These are phyloP conservation scores for Bradynema listronoti DNA, from an alignment of 1,140 invertebrate genomes.

Conservation along the genomic window DNA sequence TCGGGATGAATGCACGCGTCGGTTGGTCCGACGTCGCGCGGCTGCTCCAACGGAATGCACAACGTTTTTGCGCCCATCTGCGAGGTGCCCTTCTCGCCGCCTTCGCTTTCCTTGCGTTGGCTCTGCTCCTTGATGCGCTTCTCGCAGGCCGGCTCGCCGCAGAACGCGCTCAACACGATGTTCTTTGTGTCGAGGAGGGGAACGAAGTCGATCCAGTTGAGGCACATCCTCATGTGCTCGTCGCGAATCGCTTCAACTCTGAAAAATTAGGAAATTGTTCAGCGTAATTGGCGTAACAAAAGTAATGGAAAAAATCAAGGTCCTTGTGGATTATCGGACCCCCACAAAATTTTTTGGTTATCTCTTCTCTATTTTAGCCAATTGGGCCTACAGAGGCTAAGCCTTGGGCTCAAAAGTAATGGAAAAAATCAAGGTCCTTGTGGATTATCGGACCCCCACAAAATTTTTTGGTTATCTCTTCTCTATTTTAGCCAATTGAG, in stretches of 20 bases:
- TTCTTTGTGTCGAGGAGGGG: constrained; percentile 71
- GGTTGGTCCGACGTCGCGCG: constrained; percentile 62
- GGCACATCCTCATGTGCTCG: constrained; percentile 67
- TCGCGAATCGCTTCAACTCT: constrained; percentile 74
- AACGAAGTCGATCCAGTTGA: constrained; percentile 74
- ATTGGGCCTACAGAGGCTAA: too few relatives aligned
- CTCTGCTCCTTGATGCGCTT: constrained; percentile 92
- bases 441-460: too few relatives aligned
- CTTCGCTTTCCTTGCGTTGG: constrained; percentile 65
- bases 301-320: too few relatives aligned
- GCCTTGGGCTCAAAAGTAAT: too few relatives aligned
- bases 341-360: too few relatives aligned
- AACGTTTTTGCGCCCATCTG: constrained; percentile 96
- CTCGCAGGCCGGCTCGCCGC: constrained; percentile 79
- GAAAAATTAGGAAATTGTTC: constrained; percentile 25
- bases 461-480: too few relatives aligned
- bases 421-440: too few relatives aligned
- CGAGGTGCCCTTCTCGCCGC: constrained; percentile 71
- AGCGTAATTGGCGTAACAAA: constrained; percentile 2
- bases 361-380: too few relatives aligned
- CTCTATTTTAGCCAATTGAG: too few relatives aligned
- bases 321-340: too few relatives aligned
- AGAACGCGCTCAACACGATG: constrained; percentile 85
- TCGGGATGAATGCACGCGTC: constrained; percentile 80
- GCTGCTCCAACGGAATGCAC: constrained; percentile 91